Evolutionary conservation across 2,888 invertebrate species (phyloP).

Genomic region (Tridacna gigas): DNA sequence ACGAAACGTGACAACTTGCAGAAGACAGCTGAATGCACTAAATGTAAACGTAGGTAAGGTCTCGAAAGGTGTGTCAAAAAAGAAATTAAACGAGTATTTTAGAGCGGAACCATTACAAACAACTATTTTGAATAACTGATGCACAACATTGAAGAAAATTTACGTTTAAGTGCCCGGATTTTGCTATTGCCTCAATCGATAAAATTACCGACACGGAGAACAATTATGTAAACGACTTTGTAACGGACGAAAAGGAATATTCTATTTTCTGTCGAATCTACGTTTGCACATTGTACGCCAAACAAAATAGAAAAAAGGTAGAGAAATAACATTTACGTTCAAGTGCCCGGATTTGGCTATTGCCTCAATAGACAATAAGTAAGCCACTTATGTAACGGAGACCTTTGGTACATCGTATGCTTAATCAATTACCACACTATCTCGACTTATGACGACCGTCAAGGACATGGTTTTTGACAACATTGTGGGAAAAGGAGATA

Average conservation of each 20-base stretch:
- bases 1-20: slow-evolving; percentile 11
- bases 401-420: no score
- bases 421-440: neutral
- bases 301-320: neutral
- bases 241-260: neutral
- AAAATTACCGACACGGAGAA: slow-evolving; percentile 1
- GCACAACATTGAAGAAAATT: slow-evolving; percentile 74
- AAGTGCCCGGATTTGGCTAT: slow-evolving; percentile 68
- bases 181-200: neutral
- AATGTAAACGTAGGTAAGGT: slow-evolving; percentile 4
- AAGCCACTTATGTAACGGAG: no score
- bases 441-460: neutral
- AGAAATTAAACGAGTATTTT: slow-evolving; percentile 21
- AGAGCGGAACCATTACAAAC: slow-evolving; percentile 28
- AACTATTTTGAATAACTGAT: slow-evolving; percentile 66
- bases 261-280: neutral
- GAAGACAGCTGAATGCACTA: slow-evolving; percentile 12
- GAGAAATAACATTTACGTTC: slow-evolving; percentile 61
- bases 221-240: neutral
- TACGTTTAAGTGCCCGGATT: slow-evolving; percentile 72
- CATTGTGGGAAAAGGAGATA: neutral
- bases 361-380: neutral
- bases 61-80: slow-evolving; percentile 4
- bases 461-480: no score
- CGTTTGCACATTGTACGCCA: neutral